Conservation (phyloP, 1,140 invertebrate species). For the Thrips palmi region DNA sequence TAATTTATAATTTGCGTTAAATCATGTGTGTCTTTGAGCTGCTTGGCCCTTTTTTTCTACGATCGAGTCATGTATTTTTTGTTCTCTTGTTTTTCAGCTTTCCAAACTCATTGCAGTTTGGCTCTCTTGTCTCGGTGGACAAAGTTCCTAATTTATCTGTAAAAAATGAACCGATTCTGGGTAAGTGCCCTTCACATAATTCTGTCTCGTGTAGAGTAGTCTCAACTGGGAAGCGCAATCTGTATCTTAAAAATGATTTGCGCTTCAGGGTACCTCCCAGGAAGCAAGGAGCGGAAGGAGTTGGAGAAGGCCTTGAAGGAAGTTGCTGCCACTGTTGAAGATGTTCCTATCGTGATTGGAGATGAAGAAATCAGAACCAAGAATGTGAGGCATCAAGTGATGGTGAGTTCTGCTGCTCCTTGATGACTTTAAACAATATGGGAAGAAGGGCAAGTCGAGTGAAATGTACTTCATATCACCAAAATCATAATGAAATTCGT, state of each 20-base stretch:
- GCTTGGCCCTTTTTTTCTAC: no score
- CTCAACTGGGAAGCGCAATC: neutral
- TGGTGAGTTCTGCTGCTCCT: slow-evolving; percentile 30
- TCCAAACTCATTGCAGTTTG: slow-evolving; percentile 3
- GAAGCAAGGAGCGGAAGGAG: slow-evolving; percentile 60
- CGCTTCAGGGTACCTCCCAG: slow-evolving; percentile 47
- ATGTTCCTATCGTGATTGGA: slow-evolving; percentile 86
- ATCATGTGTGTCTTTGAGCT: no score
- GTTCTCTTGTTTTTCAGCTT: slow-evolving; percentile 1
- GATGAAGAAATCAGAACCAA: slow-evolving; percentile 65
- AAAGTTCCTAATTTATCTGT: slow-evolving; percentile 48
- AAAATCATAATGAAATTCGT: neutral
- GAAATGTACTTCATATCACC: neutral
- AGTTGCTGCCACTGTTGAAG: slow-evolving; percentile 43
- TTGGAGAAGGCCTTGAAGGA: slow-evolving; percentile 53
- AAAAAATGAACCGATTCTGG: slow-evolving; percentile 61
- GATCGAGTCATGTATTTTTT: slow-evolving; percentile 1
- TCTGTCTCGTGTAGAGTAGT: slow-evolving; percentile 6
- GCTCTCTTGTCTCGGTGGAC: slow-evolving; percentile 32
- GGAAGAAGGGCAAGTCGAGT: neutral
- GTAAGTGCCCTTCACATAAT: slow-evolving; percentile 16
- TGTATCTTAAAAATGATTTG: slow-evolving; percentile 6
- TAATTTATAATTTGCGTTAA: no score
- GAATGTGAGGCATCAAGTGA: slow-evolving; percentile 53
- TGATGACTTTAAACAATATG: neutral